phyloP scores from a whole-genome alignment of 2,113 vertebrate genomes.

The Butastur rufipennis region DNA sequence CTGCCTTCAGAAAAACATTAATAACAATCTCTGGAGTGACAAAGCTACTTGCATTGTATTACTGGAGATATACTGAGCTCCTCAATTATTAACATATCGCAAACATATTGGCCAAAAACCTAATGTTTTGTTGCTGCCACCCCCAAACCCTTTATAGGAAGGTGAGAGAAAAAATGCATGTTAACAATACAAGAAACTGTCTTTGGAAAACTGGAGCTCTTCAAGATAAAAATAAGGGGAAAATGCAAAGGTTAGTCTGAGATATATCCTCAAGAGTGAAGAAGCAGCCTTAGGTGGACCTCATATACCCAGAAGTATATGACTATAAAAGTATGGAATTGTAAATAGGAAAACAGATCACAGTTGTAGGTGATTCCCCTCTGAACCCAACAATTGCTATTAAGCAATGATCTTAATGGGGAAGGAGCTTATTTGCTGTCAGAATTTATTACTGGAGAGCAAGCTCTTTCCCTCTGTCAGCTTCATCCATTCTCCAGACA shows the following conservation, averaged over 20 bases:
- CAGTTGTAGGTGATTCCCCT: not conserved
- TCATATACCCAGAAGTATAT: not conserved
- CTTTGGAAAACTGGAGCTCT: not conserved
- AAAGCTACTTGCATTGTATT: not conserved
- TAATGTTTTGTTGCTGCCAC: not conserved
- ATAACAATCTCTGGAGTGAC: not conserved
- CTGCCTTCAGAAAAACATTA: not conserved
- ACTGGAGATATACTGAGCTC: not conserved
- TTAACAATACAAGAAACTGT: not conserved
- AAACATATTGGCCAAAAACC: not conserved
- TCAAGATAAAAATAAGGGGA: not conserved
- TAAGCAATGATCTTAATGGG: not conserved
- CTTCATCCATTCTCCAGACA: not conserved
- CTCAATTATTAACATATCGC: not conserved
- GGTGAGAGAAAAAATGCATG: not conserved
- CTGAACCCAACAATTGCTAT: not conserved
- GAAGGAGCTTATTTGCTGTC: not conserved
- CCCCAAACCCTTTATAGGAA: not conserved
- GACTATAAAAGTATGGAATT: not conserved
- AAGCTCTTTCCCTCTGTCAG: not conserved
- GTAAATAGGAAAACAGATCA: not conserved
- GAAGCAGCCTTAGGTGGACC: not conserved
- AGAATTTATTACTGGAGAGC: fast-evolving
- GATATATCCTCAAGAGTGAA: not conserved
- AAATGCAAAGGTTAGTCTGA: not conserved